These are phyloP conservation scores for Acanthosepion esculentum DNA, from an alignment of 2,888 invertebrate genomes.

Conservation along the genomic window DNA sequence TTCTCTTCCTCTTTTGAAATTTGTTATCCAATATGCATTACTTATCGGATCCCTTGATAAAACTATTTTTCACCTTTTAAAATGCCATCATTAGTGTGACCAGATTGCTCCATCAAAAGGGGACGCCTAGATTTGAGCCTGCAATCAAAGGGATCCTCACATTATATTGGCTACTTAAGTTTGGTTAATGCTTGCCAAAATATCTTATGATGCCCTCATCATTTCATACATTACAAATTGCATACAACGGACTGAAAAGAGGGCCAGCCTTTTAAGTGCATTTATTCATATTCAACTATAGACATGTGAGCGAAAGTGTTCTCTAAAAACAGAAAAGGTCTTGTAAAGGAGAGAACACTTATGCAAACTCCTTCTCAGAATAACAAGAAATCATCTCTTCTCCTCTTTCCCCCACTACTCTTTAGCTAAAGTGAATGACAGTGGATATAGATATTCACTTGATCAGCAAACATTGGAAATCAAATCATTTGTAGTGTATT, in stretches of 20 bases:
- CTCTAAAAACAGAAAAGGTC: not conserved
- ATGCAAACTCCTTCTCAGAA: not conserved
- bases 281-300: not conserved
- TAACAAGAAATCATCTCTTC: not conserved
- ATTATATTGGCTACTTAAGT: slow-evolving; percentile 33
- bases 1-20: not conserved
- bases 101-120: slow-evolving; percentile 8
- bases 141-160: slow-evolving; percentile 11
- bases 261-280: slow-evolving; percentile 33
- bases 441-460: not conserved
- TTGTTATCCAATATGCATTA: not conserved
- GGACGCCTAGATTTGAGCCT: not conserved
- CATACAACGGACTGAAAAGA: not conserved
- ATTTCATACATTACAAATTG: not conserved
- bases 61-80: slow-evolving; percentile 33
- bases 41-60: not conserved
- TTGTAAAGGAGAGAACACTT: not conserved
- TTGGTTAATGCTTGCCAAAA: not conserved
- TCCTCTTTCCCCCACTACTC: not conserved
- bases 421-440: not conserved
- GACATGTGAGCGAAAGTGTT: slow-evolving; percentile 17
- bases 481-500: not conserved
- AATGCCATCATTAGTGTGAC: slow-evolving; percentile 21
- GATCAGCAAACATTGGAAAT: not conserved
- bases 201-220: slow-evolving; percentile 18